phyloP scores from a whole-genome alignment of 2,888 invertebrate genomes.

The Xanthorhoe designata region DNA sequence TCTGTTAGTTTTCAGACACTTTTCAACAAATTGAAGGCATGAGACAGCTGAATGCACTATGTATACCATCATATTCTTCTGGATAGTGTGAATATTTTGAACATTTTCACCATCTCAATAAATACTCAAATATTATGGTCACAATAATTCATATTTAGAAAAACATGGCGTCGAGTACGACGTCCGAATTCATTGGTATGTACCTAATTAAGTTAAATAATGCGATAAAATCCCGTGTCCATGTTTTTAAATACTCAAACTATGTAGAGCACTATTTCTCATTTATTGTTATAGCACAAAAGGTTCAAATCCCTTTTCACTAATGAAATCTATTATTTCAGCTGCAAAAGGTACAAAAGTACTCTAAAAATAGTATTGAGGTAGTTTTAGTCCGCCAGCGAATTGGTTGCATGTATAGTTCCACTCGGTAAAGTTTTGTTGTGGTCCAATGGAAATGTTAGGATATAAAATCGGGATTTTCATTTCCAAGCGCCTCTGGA shows the following conservation, averaged over 20 bases:
- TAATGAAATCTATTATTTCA: neutral
- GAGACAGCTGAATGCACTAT: neutral
- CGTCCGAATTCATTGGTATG: no score
- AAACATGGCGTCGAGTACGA: no score
- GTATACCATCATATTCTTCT: neutral
- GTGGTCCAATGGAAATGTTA: slow-evolving; percentile 31
- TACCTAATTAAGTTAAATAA: no score
- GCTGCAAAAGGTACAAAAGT: slow-evolving; percentile 11
- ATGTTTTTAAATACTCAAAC: neutral
- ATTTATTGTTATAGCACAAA: neutral
- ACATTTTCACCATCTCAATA: no score
- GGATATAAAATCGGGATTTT: slow-evolving; percentile 32
- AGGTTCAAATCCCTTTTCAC: neutral
- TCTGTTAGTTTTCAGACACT: neutral
- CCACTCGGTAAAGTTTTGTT: slow-evolving; percentile 26
- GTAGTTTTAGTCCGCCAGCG: slow-evolving; percentile 13
- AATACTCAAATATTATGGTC: no score
- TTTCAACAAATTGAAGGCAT: neutral
- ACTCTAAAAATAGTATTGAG: slow-evolving; percentile 11
- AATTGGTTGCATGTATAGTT: slow-evolving; percentile 24
- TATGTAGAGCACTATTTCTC: neutral
- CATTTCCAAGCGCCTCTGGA: slow-evolving; percentile 17
- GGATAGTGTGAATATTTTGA: neutral
- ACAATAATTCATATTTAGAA: no score
- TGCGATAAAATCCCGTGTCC: no score